Conservation (phyloP, 2,113 vertebrate genomes). For the Pipa parva region DNA sequence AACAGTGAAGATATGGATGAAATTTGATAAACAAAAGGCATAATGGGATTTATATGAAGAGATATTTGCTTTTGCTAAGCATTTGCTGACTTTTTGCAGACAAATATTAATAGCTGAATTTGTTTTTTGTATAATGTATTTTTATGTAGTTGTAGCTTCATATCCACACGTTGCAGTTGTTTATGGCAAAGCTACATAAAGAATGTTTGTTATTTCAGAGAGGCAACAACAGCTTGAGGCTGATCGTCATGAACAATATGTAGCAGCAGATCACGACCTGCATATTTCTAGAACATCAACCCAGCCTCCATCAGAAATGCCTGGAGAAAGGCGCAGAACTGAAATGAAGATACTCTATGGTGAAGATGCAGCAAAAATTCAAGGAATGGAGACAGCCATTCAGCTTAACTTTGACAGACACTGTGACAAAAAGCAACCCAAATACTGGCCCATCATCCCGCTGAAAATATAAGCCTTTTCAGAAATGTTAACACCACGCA, state of each 20-base stretch:
- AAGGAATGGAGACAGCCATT: conserved; percentile 89
- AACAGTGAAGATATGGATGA: too few species aligned
- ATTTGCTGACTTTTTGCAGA: too few species aligned
- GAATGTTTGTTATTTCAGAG: conserved; percentile 60
- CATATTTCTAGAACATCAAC: conserved; percentile 55
- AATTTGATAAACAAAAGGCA: too few species aligned
- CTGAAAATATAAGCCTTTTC: conserved; percentile 71
- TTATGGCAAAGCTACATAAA: neutral
- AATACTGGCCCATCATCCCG: conserved; percentile 94
- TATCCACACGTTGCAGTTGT: too few species aligned
- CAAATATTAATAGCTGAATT: neutral
- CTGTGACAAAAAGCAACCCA: conserved; percentile 86
- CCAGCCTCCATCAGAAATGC: conserved; percentile 72
- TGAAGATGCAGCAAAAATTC: conserved; percentile 74
- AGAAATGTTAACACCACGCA: neutral
- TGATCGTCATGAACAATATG: conserved; percentile 65
- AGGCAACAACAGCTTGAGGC: conserved; percentile 83
- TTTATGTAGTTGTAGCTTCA: too few species aligned
- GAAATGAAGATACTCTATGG: conserved; percentile 90
- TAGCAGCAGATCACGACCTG: conserved; percentile 81
- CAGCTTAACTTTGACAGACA: conserved; percentile 87
- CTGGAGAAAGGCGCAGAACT: conserved; percentile 70
- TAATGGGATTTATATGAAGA: too few species aligned
- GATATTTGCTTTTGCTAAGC: too few species aligned
- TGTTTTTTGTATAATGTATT: too few species aligned